phyloP scores from a whole-genome alignment of 1,140 invertebrate genomes.

The Potamilus streckersoni region DNA sequence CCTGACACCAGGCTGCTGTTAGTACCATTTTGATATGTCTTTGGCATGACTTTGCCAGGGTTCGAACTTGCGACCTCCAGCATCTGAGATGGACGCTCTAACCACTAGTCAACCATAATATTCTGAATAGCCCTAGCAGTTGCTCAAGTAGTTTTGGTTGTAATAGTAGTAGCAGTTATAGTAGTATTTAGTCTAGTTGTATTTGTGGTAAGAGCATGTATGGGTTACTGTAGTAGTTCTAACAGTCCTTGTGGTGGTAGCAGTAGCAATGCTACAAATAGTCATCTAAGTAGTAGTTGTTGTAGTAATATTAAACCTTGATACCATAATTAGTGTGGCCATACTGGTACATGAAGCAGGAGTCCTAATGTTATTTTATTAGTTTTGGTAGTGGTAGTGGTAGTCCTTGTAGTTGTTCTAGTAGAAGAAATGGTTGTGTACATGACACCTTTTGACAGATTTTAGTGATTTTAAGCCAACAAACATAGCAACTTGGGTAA shows the following conservation, averaged over 20 bases:
- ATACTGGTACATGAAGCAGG: slow-evolving; percentile 6
- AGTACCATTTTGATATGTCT: no score
- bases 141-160: neutral
- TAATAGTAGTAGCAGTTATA: slow-evolving; percentile 1
- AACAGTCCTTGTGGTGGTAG: slow-evolving; percentile 15
- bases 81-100: no score
- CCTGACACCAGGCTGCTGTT: no score
- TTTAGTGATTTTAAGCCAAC: no score
- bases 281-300: slow-evolving; percentile 20
- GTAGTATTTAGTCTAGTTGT: neutral
- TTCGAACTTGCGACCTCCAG: no score
- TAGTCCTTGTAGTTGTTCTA: slow-evolving; percentile 2
- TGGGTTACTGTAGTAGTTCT: slow-evolving; percentile 3
- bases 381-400: neutral
- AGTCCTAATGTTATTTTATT: slow-evolving; percentile 15
- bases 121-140: neutral
- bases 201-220: neutral
- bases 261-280: slow-evolving; percentile 25
- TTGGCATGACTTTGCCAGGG: no score
- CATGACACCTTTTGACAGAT: no score
- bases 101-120: no score
- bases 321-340: slow-evolving; percentile 1
- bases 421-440: slow-evolving; percentile 2
- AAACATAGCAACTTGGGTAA: no score
- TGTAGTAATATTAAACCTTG: slow-evolving; percentile 10